Evolutionary conservation across 2,797 vertebrate species (phyloP).

Genomic region (Enteromius unitaeniatus): DNA sequence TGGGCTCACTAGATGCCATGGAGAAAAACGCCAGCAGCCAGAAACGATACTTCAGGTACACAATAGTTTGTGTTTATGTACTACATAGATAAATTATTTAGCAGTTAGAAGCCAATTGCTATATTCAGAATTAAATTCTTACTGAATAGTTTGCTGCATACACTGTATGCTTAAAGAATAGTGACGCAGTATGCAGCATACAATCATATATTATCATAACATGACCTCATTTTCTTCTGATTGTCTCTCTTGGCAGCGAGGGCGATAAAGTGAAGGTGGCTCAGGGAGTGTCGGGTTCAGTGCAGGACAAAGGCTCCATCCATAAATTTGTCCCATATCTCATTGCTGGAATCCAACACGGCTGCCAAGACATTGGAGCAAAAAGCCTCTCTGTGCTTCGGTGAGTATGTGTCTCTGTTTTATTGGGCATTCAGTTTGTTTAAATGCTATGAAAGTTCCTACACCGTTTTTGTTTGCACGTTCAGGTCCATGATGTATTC

Average conservation of each 20-base stretch:
- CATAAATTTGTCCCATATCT: slow-evolving; percentile 94
- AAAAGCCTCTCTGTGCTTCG: slow-evolving; percentile 90
- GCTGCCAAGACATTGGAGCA: slow-evolving; percentile 93
- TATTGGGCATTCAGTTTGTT: background rate
- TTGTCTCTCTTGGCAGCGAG: slow-evolving; percentile 77
- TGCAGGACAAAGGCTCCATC: slow-evolving; percentile 95
- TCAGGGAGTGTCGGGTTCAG: slow-evolving; percentile 90
- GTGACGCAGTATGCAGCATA: background rate
- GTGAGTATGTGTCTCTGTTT: slow-evolving; percentile 71
- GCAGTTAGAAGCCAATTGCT: background rate
- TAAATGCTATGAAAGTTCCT: background rate
- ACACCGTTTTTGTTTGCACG: background rate
- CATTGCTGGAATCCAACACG: slow-evolving; percentile 92
- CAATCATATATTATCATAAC: slow-evolving; percentile 3
- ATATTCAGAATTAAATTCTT: background rate
- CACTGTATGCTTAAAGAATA: background rate
- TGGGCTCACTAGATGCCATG: slow-evolving; percentile 85
- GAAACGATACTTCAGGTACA: slow-evolving; percentile 83
- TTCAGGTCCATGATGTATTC: slow-evolving; percentile 94
- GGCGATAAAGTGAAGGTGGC: slow-evolving; percentile 92
- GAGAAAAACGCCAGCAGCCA: slow-evolving; percentile 84
- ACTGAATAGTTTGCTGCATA: background rate
- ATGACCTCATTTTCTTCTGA: background rate
- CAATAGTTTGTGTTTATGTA: slow-evolving; percentile 70
- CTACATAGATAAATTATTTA: background rate